phyloP scores from a whole-genome alignment of 2,888 invertebrate species.

The Agonopterix alstromeriana region DNA sequence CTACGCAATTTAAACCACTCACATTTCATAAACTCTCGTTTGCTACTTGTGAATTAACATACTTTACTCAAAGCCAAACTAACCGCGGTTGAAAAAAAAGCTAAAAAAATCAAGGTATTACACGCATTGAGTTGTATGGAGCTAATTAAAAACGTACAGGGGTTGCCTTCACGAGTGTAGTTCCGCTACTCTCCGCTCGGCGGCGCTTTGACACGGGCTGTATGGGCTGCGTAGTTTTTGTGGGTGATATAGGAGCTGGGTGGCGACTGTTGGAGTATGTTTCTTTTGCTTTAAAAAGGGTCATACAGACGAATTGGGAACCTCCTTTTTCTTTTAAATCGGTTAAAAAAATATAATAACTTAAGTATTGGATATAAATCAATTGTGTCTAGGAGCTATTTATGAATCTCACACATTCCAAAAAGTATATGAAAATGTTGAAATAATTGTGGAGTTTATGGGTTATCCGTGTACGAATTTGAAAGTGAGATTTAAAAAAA shows the following conservation, averaged over 20 bases:
- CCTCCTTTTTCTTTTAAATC: too few relatives aligned
- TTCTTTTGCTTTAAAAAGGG: too few relatives aligned
- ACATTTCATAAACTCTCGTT: background rate
- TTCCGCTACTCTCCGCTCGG: conserved; percentile 71
- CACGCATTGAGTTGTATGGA: conserved; percentile 65
- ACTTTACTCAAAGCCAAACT: conserved; percentile 72
- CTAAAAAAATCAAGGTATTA: conserved; percentile 43
- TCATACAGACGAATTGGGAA: too few relatives aligned
- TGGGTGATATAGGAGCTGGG: background rate
- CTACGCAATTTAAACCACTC: background rate
- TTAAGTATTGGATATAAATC: too few relatives aligned
- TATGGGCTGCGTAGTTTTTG: conserved; percentile 11
- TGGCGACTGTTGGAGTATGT: too few relatives aligned
- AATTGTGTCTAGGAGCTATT: too few relatives aligned
- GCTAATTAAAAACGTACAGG: conserved; percentile 76
- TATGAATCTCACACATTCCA: too few relatives aligned
- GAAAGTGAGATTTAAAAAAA: too few relatives aligned
- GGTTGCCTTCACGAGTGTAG: conserved; percentile 67
- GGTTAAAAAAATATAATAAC: too few relatives aligned
- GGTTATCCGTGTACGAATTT: too few relatives aligned
- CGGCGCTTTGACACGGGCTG: conserved; percentile 53
- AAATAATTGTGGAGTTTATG: too few relatives aligned
- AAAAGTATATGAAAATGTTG: too few relatives aligned
- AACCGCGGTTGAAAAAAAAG: conserved; percentile 54
- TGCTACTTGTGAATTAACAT: conserved; percentile 59